Evolutionary conservation across 2,113 vertebrate species (phyloP), one percentile per base, ranked within the genome.

Genomic region (Cyanoderma ruficeps): DNA sequence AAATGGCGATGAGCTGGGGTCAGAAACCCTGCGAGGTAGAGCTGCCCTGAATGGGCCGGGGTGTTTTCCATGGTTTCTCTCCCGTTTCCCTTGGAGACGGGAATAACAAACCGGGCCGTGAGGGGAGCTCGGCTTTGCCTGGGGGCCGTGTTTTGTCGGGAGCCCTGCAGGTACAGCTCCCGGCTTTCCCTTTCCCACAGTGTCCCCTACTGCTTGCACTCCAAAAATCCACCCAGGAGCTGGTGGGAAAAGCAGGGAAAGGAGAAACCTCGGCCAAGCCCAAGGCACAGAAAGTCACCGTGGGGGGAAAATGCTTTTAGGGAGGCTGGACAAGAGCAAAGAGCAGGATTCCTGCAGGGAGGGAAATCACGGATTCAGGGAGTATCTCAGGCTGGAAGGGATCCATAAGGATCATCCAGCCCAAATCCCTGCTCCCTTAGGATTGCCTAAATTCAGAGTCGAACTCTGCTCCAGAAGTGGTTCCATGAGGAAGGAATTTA

Each of bases 131-230:
- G 24, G 69, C 91, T 80, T 11, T 19, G 63, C 67, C 28, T 70
- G 20, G 35, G 37, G 82, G 52, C 50, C 68, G 64, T 11, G 83
- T 10, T 7, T 15, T 27, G 55, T 56, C 21, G 55, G 25, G n/a
- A 70, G 91, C 31, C 89, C 71, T 35, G 87, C 96, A 96, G 96
- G 94, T 97, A 85, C 56, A 46, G 63, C 83, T 77, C 61, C 91
- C 2, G 77, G 22, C 8, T 96, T 97, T 96, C 20, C 67, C 93
- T 97, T 95, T 93, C 95, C 93, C 95, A 97, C 94, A 97, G 94
- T 97, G 97, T 95, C 96, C 97, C 96, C 97, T 97, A 16, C 95
- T 96, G 97, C 96, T 90, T 60, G 92, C 64, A 24, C 56, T 56
- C 61, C 53, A 96, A 95, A 90, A 90, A 80, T 88, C 96, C 85